Evolutionary conservation across 1,140 invertebrate genomes (phyloP), one percentile per base, ranked within the genome.

Genomic region (Episyrphus balteatus): DNA sequence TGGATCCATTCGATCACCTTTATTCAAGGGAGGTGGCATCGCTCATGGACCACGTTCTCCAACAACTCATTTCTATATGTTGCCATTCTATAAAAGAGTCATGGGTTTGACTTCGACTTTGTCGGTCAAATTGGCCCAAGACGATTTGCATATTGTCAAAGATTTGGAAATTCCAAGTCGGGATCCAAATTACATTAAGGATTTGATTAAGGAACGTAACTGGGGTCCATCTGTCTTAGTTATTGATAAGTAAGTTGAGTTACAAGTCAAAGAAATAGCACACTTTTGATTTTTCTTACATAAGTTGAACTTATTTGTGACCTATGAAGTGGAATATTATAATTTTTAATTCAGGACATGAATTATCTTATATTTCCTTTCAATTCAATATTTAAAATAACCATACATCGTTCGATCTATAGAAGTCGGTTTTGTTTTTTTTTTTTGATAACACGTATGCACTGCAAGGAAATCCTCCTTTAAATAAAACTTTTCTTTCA

Each of bases 151-250:
- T 66, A 77, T 99, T 54, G 84, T 98, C 1, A 81, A 91, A 48
- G 77, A 83, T 59, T 72, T 98, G 13, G 84, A 94, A 51, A 75
- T 98, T 53, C 89, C 92, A 9, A 78, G 81, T n/a, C 78, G 85
- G 39, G 85, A 96, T 57, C 73, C 82, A 6, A 70, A 79, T 57
- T 96, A 80, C 61, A 69, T 99, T 2, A 69, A 81, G 55, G 80
- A 93, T 54, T 68, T 98, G 18, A 79, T 88, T 15, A 82, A 88
- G 53, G 71, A 78, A 44, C 79, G 94, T 57, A 81, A 84, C 61
- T 99, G 95, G 95, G 95, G 94, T 33, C 83, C 91, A 32, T 94
- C 92, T n/a, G 88, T 94, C 26, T 72, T 98, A 0, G 85, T 98
- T 73, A 77, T 98, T 41, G 91, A 98, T 72, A 82, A 81, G 85